These are phyloP conservation scores for Ammospiza nelsoni DNA, from an alignment of 2,113 vertebrate genomes.

Conservation along the genomic window DNA sequence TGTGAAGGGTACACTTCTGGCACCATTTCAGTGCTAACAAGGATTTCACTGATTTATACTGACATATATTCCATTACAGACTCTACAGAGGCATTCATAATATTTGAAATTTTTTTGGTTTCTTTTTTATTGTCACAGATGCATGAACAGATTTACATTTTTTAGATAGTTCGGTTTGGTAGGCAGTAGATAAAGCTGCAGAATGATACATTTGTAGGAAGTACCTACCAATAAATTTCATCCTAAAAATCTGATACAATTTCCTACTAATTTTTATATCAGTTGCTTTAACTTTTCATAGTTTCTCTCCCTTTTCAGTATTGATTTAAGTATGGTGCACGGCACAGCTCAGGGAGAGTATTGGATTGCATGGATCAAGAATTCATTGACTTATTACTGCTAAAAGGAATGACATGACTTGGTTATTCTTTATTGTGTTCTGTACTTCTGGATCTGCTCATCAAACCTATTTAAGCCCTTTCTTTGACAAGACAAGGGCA, in stretches of 20 bases:
- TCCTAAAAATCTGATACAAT: not conserved
- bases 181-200: not conserved
- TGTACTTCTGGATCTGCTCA: not conserved
- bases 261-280: not conserved
- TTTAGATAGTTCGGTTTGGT: not conserved
- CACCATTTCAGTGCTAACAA: slow-evolving; percentile 37
- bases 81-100: not conserved
- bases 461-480: not conserved
- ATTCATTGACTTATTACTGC: not conserved
- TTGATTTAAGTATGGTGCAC: not conserved
- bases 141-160: not conserved
- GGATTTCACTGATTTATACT: slow-evolving; percentile 7
- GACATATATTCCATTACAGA: slow-evolving; percentile 8
- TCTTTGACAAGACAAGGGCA: not conserved
- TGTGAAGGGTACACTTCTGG: not conserved
- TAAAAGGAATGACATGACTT: not conserved
- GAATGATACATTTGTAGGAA: not conserved
- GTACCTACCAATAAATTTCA: not conserved
- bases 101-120: not conserved
- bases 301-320: not conserved
- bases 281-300: not conserved
- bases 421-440: not conserved
- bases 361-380: not conserved
- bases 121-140: not conserved
- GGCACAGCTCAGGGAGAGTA: not conserved